Percentiles rank a stretch among this genome's conserved stretches.
Conservation (phyloP, 2,888 invertebrate species). For the Hyalella azteca region DNA sequence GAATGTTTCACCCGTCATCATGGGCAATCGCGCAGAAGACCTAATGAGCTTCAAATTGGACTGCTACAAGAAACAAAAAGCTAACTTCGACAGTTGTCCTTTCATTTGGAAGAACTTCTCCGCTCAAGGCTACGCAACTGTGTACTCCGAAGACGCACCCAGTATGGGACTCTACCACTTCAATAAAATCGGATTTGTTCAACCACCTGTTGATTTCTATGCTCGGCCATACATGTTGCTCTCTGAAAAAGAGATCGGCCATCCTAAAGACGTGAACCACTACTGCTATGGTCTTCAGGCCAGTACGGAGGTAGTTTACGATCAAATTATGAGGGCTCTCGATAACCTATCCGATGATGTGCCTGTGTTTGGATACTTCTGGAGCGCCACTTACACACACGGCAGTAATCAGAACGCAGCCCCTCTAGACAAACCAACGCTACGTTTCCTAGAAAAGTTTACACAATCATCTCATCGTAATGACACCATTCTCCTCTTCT, state of each 20-base stretch:
- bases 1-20: constrained; percentile 81
- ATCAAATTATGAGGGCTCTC: neutral
- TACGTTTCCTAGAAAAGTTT: neutral
- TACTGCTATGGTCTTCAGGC: constrained; percentile 1
- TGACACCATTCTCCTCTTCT: constrained; percentile 1
- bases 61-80: constrained; percentile 70
- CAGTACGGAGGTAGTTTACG: neutral
- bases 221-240: constrained; percentile 75
- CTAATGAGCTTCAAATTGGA: constrained; percentile 64
- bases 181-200: constrained; percentile 75
- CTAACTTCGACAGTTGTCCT: constrained; percentile 77
- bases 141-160: constrained; percentile 82
- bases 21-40: constrained; percentile 74
- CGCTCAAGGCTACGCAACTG: constrained; percentile 75
- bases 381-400: constrained; percentile 22
- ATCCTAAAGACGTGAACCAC: constrained; percentile 65
- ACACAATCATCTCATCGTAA: neutral
- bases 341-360: neutral
- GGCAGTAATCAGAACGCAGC: neutral
- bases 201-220: constrained; percentile 85
- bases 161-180: constrained; percentile 82
- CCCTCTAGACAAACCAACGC: neutral
- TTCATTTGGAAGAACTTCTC: constrained; percentile 85
- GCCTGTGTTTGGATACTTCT: neutral
- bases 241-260: constrained; percentile 73